These are phyloP conservation scores for Hirundichthys speculiger DNA, from an alignment of 2,113 vertebrate species.

Conservation along the genomic window DNA sequence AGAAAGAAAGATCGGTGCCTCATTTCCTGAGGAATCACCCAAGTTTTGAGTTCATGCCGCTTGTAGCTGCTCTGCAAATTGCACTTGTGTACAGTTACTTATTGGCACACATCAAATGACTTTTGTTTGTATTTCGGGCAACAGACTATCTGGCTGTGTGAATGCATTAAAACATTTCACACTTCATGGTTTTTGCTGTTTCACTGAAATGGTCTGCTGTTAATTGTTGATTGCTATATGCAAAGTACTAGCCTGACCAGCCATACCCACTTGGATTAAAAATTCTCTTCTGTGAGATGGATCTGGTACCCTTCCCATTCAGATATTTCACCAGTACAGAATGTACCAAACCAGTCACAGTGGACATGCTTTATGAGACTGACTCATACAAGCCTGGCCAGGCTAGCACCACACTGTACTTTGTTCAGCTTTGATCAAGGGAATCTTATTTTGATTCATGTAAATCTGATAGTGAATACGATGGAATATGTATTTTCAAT, in stretches of 20 bases:
- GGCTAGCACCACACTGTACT: neutral
- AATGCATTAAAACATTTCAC: constrained; percentile 31
- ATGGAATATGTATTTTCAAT: constrained; percentile 8
- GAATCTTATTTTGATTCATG: neutral
- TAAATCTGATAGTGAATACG: constrained; percentile 7
- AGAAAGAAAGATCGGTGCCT: constrained; percentile 24
- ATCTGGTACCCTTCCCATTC: too few species aligned
- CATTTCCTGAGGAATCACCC: constrained; percentile 21
- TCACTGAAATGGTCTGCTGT: constrained; percentile 2
- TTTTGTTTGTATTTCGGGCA: neutral
- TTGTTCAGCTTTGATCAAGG: constrained; percentile 10
- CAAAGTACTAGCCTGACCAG: constrained; percentile 5
- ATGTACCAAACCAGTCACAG: too few species aligned
- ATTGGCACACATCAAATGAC: fast-evolving
- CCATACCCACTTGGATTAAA: too few species aligned
- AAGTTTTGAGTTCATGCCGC: constrained; percentile 29
- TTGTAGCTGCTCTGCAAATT: constrained; percentile 34
- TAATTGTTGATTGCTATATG: constrained; percentile 36
- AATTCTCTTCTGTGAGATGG: too few species aligned
- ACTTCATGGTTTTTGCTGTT: constrained; percentile 14
- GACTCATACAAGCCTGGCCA: too few species aligned
- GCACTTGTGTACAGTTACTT: too few species aligned
- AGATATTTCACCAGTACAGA: too few species aligned
- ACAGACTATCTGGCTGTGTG: constrained; percentile 9
- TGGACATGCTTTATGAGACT: too few species aligned